Evolutionary conservation across 1,140 invertebrate species (phyloP).

Genomic region (Chrysopa pallens): DNA sequence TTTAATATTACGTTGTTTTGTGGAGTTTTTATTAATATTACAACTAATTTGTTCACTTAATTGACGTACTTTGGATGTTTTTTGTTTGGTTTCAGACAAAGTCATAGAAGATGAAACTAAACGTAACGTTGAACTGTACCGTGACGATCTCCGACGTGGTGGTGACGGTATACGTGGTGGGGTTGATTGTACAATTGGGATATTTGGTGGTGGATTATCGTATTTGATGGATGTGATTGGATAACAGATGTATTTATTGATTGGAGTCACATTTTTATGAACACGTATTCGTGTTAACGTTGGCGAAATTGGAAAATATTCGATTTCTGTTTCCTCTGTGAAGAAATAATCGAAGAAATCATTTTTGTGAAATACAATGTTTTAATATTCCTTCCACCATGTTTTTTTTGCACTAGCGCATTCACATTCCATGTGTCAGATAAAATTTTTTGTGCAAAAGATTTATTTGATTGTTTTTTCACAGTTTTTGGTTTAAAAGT

Average conservation of each 20-base stretch:
- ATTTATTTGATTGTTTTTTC: too few relatives aligned
- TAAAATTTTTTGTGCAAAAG: too few relatives aligned
- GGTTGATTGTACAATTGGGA: slow-evolving; percentile 30
- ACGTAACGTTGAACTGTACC: slow-evolving; percentile 46
- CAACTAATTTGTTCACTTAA: slow-evolving; percentile 35
- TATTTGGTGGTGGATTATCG: slow-evolving; percentile 26
- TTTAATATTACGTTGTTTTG: slow-evolving; percentile 18
- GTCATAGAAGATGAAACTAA: slow-evolving; percentile 33
- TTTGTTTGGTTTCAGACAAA: slow-evolving; percentile 13
- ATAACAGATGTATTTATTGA: slow-evolving; percentile 35
- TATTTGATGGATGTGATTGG: slow-evolving; percentile 26
- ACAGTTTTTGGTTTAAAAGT: too few relatives aligned
- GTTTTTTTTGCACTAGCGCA: too few relatives aligned
- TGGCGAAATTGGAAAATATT: slow-evolving; percentile 65
- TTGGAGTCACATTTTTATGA: slow-evolving; percentile 35
- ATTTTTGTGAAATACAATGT: too few relatives aligned
- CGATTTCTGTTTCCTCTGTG: slow-evolving; percentile 51
- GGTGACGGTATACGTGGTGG: slow-evolving; percentile 35
- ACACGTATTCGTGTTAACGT: slow-evolving; percentile 61
- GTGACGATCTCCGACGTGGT: slow-evolving; percentile 50
- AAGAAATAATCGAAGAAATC: slow-evolving; percentile 2
- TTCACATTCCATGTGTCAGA: too few relatives aligned
- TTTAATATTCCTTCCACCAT: too few relatives aligned
- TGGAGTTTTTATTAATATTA: slow-evolving; percentile 29
- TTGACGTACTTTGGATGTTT: slow-evolving; percentile 31